Conservation (phyloP, 1,140 invertebrate genomes). For the Dreissena rostriformis region DNA sequence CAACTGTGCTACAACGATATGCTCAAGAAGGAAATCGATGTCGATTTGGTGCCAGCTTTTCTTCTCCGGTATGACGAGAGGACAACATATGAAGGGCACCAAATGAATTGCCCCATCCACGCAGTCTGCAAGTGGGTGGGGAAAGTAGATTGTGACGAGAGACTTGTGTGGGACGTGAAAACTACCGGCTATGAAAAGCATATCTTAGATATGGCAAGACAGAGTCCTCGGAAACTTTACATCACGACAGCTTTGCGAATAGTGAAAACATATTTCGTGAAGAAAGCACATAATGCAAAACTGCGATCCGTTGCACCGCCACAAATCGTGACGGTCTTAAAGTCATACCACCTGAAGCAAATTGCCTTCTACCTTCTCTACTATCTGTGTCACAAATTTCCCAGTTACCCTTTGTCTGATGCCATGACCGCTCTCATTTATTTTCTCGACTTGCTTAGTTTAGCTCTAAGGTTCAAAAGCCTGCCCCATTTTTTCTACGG, state of each 20-base stretch:
- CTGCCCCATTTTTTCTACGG: neutral
- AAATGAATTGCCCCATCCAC: neutral
- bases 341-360: constrained; percentile 21
- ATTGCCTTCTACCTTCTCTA: constrained; percentile 25
- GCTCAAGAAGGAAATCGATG: neutral
- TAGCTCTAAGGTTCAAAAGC: neutral
- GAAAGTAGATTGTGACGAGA: neutral
- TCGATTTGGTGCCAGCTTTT: neutral
- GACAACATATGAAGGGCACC: neutral
- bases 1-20: neutral
- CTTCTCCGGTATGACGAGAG: neutral
- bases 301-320: neutral
- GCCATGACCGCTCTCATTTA: neutral
- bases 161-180: neutral
- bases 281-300: neutral
- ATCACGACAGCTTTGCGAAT: constrained; percentile 32
- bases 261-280: constrained; percentile 22
- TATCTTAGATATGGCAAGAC: constrained; percentile 8
- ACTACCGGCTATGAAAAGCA: constrained; percentile 44
- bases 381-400: neutral
- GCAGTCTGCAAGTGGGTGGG: constrained; percentile 12
- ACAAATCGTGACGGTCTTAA: neutral
- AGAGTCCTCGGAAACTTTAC: constrained; percentile 2
- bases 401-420: neutral
- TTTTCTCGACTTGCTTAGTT: neutral